Evolutionary conservation across 2,113 vertebrate genomes (phyloP), one percentile per base, ranked within the genome.

Genomic region (Monarcha castaneiventris): DNA sequence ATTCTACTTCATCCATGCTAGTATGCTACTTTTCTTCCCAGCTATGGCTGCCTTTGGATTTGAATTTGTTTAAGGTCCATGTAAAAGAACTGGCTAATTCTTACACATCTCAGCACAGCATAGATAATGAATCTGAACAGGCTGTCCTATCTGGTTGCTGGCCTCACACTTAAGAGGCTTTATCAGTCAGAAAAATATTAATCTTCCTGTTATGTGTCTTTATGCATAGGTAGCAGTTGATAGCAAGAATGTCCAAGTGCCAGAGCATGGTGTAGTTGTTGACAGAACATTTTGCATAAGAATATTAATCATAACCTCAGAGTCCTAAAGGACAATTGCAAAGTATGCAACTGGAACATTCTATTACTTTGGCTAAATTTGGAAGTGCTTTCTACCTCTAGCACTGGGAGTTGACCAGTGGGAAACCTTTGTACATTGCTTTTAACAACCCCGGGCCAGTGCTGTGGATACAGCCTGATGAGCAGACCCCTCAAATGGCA

Each of bases 401-500:
- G 44, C 54, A 22, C 25, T 44, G 37, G 22, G 67, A 52, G 16
- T 1, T 81, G 52, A 54, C 51, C 26, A 54, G 16, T 3, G 2
- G 3, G 32, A n/a, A 81, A 7, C 9, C 20, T 80, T 71, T 6
- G 0, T 37, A 11, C 6, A 7, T 21, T n/a, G 22, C 30, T 77
- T 91, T 87, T 66, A 37, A 30, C n/a, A 33, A 2, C 7, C 30
- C 52, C 0, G 0, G 32, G 33, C 16, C 41, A 56, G 37, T 26
- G n/a, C 30, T 7, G 9, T 49, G 68, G 66, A 20, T 27, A 33
- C 41, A 73, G 55, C 37, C 81, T 20, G 49, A 30, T 4, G 51
- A 69, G 18, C 43, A 43, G 44, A 59, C 48, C 30, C 20, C 10
- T 11, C 32, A 18, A 6, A 37, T 27, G 43, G 61, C 43, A 86